phyloP scores from a whole-genome alignment of 2,888 invertebrate genomes.

The Rhodophaea formosa region DNA sequence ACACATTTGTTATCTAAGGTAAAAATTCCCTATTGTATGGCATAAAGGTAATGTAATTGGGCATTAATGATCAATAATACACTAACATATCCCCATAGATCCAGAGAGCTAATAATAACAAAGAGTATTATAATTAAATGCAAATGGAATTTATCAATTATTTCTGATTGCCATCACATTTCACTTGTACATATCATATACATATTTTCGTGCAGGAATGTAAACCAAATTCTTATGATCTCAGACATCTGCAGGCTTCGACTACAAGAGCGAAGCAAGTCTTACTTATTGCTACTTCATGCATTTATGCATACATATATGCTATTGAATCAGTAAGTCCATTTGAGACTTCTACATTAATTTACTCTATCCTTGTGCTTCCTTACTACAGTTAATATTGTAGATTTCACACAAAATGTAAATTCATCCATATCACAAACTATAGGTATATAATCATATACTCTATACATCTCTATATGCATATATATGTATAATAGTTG shows the following conservation, averaged over 20 bases:
- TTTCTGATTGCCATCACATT: background rate
- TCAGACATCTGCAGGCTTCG: no score
- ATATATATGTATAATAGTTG: conserved; percentile 67
- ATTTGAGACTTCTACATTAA: background rate
- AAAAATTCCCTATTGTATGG: no score
- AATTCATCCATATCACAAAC: conserved; percentile 79
- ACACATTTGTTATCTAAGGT: no score
- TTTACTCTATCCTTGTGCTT: background rate
- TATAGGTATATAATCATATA: conserved; percentile 70
- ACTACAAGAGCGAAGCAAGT: no score
- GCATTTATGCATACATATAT: no score
- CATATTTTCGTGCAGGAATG: background rate
- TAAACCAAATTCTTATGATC: no score
- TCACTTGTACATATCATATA: background rate
- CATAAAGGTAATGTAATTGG: no score
- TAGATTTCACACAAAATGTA: conserved; percentile 72
- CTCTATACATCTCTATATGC: conserved; percentile 65
- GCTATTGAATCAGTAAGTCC: no score
- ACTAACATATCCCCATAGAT: background rate
- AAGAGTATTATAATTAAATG: conserved; percentile 16
- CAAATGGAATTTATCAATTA: background rate
- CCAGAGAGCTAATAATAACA: conserved; percentile 13
- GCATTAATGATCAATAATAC: no score
- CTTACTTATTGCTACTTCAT: no score
- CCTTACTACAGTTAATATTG: conserved; percentile 45